Conservation (phyloP, 2,113 vertebrate species). For the Oncorhynchus mykiss region DNA sequence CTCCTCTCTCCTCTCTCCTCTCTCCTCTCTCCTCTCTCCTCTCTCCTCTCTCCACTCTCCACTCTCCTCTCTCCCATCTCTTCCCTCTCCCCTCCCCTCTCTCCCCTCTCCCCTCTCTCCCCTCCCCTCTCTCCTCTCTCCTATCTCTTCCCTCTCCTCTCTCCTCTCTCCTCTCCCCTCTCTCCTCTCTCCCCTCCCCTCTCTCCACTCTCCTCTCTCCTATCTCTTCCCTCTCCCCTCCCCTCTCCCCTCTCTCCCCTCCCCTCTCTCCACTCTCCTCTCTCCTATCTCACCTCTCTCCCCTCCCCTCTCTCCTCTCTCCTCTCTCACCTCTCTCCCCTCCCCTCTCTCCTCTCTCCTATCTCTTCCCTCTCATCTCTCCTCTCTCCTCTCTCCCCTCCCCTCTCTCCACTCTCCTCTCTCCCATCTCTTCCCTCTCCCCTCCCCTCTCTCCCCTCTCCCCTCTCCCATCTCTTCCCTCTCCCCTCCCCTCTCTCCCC, state of each 20-base stretch:
- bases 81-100: too few relatives aligned
- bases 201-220: rapidly evolving
- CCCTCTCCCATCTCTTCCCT: too few relatives aligned
- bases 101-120: too few relatives aligned
- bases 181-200: too few relatives aligned
- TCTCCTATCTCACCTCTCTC: too few relatives aligned
- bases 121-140: rapidly evolving
- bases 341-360: rapidly evolving
- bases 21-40: rapidly evolving
- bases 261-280: rapidly evolving
- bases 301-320: rapidly evolving
- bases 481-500: background rate
- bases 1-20: background rate
- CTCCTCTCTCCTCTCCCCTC: too few relatives aligned
- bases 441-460: background rate
- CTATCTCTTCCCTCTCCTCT: background rate
- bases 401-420: rapidly evolving
- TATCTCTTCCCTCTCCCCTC: too few relatives aligned
- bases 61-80: background rate
- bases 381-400: rapidly evolving
- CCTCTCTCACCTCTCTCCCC: rapidly evolving
- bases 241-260: too few relatives aligned
- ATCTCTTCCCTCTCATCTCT: rapidly evolving
- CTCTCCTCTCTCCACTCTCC: background rate
- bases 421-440: background rate